phyloP scores from a whole-genome alignment of 2,113 vertebrate species.

The Podarcis cretensis region DNA sequence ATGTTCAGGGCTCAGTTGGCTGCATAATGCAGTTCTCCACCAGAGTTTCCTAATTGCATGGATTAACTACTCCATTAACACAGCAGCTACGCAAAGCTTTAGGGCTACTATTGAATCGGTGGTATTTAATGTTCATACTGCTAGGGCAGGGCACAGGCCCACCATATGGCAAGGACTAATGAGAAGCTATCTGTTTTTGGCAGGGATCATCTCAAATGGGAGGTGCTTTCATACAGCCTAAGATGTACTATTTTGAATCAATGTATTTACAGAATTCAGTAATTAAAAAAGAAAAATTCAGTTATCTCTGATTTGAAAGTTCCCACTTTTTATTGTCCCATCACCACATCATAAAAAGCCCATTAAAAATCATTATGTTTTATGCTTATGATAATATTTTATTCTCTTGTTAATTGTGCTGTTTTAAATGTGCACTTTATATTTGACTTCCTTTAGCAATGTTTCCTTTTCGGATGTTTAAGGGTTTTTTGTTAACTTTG shows the following conservation, averaged over 20 bases:
- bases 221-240: conserved; percentile 29
- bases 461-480: too few relatives aligned
- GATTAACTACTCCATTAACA: conserved; percentile 50
- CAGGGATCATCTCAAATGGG: conserved; percentile 28
- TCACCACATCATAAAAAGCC: background rate
- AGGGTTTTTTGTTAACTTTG: too few relatives aligned
- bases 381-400: background rate
- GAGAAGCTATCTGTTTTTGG: conserved; percentile 2
- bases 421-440: too few relatives aligned
- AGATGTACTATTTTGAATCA: background rate
- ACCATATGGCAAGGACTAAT: conserved; percentile 18
- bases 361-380: background rate
- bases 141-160: background rate
- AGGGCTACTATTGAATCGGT: conserved; percentile 39
- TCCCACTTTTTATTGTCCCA: background rate
- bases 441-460: too few relatives aligned
- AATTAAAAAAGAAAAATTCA: background rate
- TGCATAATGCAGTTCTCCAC: conserved; percentile 27
- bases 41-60: conserved; percentile 42
- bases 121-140: background rate
- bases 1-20: conserved; percentile 17
- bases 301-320: background rate
- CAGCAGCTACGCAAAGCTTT: conserved; percentile 52
- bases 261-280: background rate
- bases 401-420: background rate